Evolutionary conservation across 1,140 invertebrate species (phyloP).

Genomic region (Littorina saxatilis): DNA sequence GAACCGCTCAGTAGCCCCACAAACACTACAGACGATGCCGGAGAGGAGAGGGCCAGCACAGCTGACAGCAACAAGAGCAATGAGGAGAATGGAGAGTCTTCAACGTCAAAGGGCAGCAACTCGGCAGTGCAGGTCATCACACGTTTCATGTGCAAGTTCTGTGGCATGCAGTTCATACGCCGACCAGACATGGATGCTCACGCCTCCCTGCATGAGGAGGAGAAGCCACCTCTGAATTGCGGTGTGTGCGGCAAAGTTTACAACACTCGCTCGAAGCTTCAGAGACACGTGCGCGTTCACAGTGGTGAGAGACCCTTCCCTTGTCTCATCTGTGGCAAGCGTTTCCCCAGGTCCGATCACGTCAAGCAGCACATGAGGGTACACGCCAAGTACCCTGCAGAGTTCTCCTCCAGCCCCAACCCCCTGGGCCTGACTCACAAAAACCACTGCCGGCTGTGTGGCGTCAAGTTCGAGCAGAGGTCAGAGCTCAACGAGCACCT

Average conservation of each 20-base stretch:
- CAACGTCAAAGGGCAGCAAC: neutral
- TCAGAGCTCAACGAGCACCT: slow-evolving; percentile 52
- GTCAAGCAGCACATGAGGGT: slow-evolving; percentile 69
- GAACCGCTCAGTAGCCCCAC: neutral
- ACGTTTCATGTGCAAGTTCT: slow-evolving; percentile 65
- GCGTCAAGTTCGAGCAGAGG: slow-evolving; percentile 58
- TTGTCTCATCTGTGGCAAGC: slow-evolving; percentile 87
- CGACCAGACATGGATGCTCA: slow-evolving; percentile 65
- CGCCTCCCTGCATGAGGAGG: slow-evolving; percentile 56
- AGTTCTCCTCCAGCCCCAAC: neutral
- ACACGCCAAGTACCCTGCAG: slow-evolving; percentile 42
- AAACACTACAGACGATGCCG: neutral
- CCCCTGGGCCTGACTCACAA: slow-evolving; percentile 54
- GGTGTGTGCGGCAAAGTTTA: slow-evolving; percentile 90
- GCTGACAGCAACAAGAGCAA: neutral
- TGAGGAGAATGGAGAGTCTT: neutral
- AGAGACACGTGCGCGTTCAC: slow-evolving; percentile 89
- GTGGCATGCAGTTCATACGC: slow-evolving; percentile 64
- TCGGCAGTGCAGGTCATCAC: slow-evolving; percentile 56
- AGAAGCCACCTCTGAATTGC: slow-evolving; percentile 83
- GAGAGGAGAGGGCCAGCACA: neutral
- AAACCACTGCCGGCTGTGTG: slow-evolving; percentile 55
- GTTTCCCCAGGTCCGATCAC: slow-evolving; percentile 89
- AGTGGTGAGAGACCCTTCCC: slow-evolving; percentile 96
- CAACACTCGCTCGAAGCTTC: slow-evolving; percentile 93